A percentile compares a stretch with the other conserved stretches of the same genome.
Conservation (phyloP, 2,888 invertebrate genomes). For the Drosophila nr. perissopoda region DNA sequence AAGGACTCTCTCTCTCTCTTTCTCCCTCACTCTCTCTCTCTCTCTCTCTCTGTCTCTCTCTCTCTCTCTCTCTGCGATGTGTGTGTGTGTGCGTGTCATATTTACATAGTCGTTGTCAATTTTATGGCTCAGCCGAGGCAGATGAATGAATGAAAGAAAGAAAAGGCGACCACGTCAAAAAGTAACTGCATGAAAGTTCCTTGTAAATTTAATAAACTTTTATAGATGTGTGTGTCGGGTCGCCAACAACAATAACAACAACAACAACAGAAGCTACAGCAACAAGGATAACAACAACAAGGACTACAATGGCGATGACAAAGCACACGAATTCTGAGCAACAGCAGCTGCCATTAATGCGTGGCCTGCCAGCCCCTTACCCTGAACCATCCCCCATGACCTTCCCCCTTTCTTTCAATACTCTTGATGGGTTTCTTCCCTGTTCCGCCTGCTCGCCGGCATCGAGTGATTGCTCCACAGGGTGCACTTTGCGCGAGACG, state of each 20-base stretch:
- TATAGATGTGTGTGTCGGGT: slow-evolving; percentile 61
- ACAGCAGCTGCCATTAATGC: slow-evolving; percentile 77
- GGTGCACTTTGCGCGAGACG: slow-evolving; percentile 71
- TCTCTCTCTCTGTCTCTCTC: background rate
- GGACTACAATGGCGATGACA: slow-evolving; percentile 27
- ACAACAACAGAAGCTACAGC: slow-evolving; percentile 41
- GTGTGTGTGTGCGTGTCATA: slow-evolving; percentile 45
- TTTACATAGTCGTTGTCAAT: slow-evolving; percentile 78
- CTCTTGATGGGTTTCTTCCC: slow-evolving; percentile 42
- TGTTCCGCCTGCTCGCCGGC: slow-evolving; percentile 40
- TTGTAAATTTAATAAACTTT: slow-evolving; percentile 80
- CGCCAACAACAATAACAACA: slow-evolving; percentile 20
- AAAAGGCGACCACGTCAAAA: slow-evolving; percentile 70
- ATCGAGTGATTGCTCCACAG: slow-evolving; percentile 77
- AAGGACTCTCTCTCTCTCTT: background rate
- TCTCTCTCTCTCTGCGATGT: background rate
- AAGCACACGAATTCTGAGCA: slow-evolving; percentile 46
- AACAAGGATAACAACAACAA: slow-evolving; percentile 25
- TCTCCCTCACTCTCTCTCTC: background rate
- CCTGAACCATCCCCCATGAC: background rate
- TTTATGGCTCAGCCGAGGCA: slow-evolving; percentile 64
- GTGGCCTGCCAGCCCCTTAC: slow-evolving; percentile 44
- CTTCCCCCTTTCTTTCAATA: slow-evolving; percentile 56
- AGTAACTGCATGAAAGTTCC: slow-evolving; percentile 79
- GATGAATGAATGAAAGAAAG: slow-evolving; percentile 32